These are phyloP conservation scores for Ornithoptera priamus DNA, from an alignment of 2,888 invertebrate species.

Conservation along the genomic window DNA sequence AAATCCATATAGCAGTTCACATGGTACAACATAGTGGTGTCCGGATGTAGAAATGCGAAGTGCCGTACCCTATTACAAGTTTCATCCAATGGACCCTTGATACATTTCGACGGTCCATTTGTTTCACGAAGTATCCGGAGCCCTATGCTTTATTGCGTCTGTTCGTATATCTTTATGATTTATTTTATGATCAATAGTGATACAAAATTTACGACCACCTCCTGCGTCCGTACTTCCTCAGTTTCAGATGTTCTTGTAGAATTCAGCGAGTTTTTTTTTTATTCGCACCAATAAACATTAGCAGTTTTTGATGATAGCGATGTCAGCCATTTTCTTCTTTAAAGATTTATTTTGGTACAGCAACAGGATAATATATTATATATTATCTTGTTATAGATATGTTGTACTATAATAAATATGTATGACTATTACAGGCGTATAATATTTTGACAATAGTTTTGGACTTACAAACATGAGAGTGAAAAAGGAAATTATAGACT, in stretches of 20 bases:
- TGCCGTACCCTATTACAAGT: background rate
- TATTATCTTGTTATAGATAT: no score
- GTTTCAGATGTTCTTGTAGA: background rate
- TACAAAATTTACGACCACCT: slow-evolving; percentile 10
- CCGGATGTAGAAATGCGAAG: background rate
- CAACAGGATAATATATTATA: no score
- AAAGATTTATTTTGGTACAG: no score
- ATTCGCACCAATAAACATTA: background rate
- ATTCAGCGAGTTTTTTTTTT: background rate
- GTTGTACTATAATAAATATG: no score
- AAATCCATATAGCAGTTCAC: background rate
- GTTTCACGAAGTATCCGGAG: slow-evolving; percentile 22
- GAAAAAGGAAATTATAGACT: no score
- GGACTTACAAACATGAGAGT: no score
- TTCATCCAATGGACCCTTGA: slow-evolving; percentile 13
- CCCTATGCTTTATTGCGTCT: slow-evolving; percentile 15
- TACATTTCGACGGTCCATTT: slow-evolving; percentile 16
- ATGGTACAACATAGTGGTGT: background rate
- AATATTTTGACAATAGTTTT: no score
- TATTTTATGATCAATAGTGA: slow-evolving; percentile 23
- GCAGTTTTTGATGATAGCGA: background rate
- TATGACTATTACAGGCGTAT: no score
- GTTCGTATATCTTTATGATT: slow-evolving; percentile 23
- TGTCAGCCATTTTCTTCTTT: no score
- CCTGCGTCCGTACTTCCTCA: background rate